These are phyloP conservation scores for Centropyge bicolor DNA, from an alignment of 2,797 vertebrate genomes.

Conservation along the genomic window DNA sequence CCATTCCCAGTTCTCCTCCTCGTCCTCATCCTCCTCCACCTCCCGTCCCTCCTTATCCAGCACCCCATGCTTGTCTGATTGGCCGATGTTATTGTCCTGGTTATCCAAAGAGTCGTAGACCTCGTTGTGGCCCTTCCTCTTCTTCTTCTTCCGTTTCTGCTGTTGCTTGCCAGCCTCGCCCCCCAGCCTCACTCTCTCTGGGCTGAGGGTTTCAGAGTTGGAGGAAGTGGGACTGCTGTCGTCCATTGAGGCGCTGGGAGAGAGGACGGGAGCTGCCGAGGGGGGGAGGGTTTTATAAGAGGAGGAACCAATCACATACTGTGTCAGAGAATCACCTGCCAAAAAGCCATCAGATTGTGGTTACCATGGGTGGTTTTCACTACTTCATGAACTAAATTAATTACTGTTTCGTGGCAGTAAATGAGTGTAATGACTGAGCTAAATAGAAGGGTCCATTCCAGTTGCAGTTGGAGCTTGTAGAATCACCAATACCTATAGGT, in stretches of 20 bases:
- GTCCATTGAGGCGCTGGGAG: slow-evolving; percentile 82
- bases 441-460: neutral
- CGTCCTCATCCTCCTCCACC: slow-evolving; percentile 76
- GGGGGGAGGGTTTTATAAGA: slow-evolving; percentile 84
- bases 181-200: slow-evolving; percentile 75
- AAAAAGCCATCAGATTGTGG: slow-evolving; percentile 73
- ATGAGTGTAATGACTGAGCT: slow-evolving; percentile 1
- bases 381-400: neutral
- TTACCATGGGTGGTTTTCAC: slow-evolving; percentile 42
- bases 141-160: slow-evolving; percentile 86
- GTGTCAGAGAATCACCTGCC: slow-evolving; percentile 70
- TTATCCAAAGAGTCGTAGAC: slow-evolving; percentile 79
- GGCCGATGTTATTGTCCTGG: slow-evolving; percentile 71
- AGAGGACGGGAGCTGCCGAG: slow-evolving; percentile 83
- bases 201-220: slow-evolving; percentile 78
- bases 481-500: neutral
- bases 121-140: slow-evolving; percentile 84
- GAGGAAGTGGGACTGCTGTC: slow-evolving; percentile 82
- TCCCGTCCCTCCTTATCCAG: slow-evolving; percentile 56
- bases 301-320: slow-evolving; percentile 83
- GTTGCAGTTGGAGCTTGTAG: neutral
- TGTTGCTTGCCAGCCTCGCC: slow-evolving; percentile 75
- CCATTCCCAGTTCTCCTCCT: slow-evolving; percentile 83
- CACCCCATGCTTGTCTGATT: slow-evolving; percentile 60
- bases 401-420: slow-evolving; percentile 15